Base-by-base conservation (phyloP, 2,888 invertebrate genomes). In the Tortricodes alternella region DNA sequence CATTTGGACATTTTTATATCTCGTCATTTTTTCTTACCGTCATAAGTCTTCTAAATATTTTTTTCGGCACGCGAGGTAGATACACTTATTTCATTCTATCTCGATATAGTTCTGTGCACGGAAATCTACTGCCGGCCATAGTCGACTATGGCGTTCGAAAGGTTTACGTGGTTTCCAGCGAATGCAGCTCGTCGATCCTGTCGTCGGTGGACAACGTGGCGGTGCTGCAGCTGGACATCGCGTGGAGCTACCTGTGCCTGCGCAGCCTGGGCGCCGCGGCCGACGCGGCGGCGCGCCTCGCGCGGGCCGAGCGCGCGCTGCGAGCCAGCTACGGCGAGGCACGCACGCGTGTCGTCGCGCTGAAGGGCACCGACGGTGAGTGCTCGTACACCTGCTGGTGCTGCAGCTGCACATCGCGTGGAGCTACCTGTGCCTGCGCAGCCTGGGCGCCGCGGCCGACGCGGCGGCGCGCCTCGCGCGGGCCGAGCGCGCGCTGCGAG, bases 221-320 rank as follows among this genome's bases (percentile, higher is more conserved):
- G 0, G 89, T 96, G 3, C 89, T 97, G 24, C 96, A 96, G 81
- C 85, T 97, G 70, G 97, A 97, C 82, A 94, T 97, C 62, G 94
- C 96, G n/a, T 97, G 97, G 97, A 96, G 96, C 79, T 97, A 97
- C 85, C 91, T 96, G 48, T 94, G 94, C 70, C 90, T 97, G 18
- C 92, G 94, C 77, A 94, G 93, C 73, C 91, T 96, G 29, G 89
- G 92, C 0, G 69, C 80, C 0, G 85, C 87, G 1, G 37, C 59
- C 0, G 96, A 96, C 81, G 96, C 95, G 0, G 94, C 94, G 32
- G 83, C 91, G 4, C 88, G 96, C 8, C 85, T 97, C 37, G 82
- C 84, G 9, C 83, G 91, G 13, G 96, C 96, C 58, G 95, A 96
- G 71, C 82, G 90, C 16, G 92, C 92, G 57, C 84, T 96, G 7